phyloP scores from a whole-genome alignment of 2,888 invertebrate species.

The Drosophila anomalata region DNA sequence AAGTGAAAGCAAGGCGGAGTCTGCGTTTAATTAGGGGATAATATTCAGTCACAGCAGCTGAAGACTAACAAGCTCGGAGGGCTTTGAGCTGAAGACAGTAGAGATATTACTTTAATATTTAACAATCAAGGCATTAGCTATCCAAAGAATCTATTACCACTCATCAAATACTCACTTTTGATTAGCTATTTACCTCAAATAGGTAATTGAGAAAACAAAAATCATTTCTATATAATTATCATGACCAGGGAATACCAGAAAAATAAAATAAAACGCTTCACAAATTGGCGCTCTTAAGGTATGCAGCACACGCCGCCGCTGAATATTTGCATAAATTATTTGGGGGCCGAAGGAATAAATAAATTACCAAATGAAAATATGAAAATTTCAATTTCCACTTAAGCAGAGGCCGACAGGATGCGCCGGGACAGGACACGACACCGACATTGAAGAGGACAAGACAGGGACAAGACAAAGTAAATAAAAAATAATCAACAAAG shows the following conservation, averaged over 20 bases:
- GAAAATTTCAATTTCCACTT: constrained; percentile 77
- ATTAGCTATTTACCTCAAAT: background rate
- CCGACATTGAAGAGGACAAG: constrained; percentile 19
- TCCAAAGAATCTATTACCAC: background rate
- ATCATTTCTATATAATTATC: background rate
- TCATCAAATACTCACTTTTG: background rate
- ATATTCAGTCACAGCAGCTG: constrained; percentile 33
- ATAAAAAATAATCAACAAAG: constrained; percentile 72
- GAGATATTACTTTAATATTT: background rate
- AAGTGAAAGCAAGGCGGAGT: constrained; percentile 10
- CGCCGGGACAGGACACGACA: constrained; percentile 17
- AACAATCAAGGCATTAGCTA: no score
- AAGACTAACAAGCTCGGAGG: background rate
- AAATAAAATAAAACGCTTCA: constrained; percentile 9
- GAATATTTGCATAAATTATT: constrained; percentile 76
- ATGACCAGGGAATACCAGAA: background rate
- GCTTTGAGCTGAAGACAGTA: background rate
- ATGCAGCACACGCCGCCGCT: constrained; percentile 58
- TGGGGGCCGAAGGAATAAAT: constrained; percentile 57
- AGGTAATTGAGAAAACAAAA: background rate
- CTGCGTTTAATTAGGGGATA: constrained; percentile 62
- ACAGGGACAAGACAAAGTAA: constrained; percentile 65
- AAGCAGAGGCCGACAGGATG: constrained; percentile 29
- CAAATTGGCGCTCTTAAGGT: constrained; percentile 60
- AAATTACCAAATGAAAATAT: constrained; percentile 70